Evolutionary conservation across 1,140 invertebrate genomes (phyloP), one percentile per base, ranked within the genome.

Genomic region (Heliconius hewitsoni): DNA sequence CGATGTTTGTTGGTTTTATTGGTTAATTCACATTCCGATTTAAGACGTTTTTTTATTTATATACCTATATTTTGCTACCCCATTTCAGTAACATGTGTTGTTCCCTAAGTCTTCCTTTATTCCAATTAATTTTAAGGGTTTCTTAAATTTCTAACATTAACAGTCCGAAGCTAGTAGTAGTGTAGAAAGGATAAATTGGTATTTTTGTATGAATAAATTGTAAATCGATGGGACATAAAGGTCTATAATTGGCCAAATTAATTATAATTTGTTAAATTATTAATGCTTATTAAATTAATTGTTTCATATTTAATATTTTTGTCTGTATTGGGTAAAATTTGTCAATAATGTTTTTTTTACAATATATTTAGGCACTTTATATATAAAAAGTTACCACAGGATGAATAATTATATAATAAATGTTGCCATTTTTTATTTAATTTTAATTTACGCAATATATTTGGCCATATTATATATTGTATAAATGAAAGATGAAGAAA

Each of bases 91-190:
- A 66, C n/a, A 23, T 57, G n/a, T 23, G 60, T 66, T 66, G 60
- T 42, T 37, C 46, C 73, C 66, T 57, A 72, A 42, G 78, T 72
- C 78, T 79, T 79, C 78, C 78, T 79, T 9, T 34, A 79, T 79
- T 79, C 78, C 78, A 79, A 72, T 71, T 55, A 46, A 16, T 50
- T 55, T 79, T 79, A 74, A 57, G 60, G 76, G 23, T 74, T 55
- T 39, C 42, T 23, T 76, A 78, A 72, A 73, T 30, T 77, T 50
- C 42, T 71, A 11, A 23, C 30, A 30, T 66, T 66, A 30, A 66
- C 60, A 66, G 72, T 73, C n/a, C 27, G 27, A 73, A 50, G 72
- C 60, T 66, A 30, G 60, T 66, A 30, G 60, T 30, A 66, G 60
- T 66, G 23, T 66, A 66, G 60, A 66, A 66, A 30, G 23, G n/a